phyloP scores from a whole-genome alignment of 2,888 invertebrate genomes.

The Drosophila quinaria region DNA sequence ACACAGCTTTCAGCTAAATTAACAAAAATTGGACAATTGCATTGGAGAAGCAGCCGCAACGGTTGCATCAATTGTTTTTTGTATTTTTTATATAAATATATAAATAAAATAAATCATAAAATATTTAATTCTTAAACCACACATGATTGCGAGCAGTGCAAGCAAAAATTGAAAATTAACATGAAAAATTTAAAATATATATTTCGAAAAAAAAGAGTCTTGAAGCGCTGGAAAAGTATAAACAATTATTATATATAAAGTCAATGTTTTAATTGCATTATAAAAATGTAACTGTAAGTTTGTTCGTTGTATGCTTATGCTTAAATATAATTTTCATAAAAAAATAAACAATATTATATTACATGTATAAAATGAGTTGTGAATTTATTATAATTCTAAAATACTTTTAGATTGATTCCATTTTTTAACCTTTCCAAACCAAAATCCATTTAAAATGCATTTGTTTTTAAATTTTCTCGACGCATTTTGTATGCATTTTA shows the following conservation, averaged over 20 bases:
- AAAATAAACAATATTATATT: conserved; percentile 60
- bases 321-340: conserved; percentile 77
- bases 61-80: conserved; percentile 65
- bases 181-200: conserved; percentile 32
- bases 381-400: background rate
- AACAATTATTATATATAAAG: conserved; percentile 74
- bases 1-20: conserved; percentile 31
- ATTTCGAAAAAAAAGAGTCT: conserved; percentile 47
- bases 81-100: conserved; percentile 72
- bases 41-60: conserved; percentile 22
- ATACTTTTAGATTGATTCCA: background rate
- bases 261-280: conserved; percentile 81
- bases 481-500: conserved; percentile 72
- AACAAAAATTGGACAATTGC: conserved; percentile 43
- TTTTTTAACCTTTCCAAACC: background rate
- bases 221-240: conserved; percentile 57
- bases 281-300: conserved; percentile 74
- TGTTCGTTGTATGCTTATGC: conserved; percentile 76
- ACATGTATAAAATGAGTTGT: conserved; percentile 33
- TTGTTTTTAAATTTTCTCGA: conserved; percentile 29
- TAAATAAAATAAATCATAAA: conserved; percentile 46
- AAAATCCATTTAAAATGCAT: background rate
- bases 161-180: conserved; percentile 42
- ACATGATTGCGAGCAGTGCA: conserved; percentile 49
- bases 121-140: conserved; percentile 61